Conservation (phyloP, 2,113 vertebrate species). For the Mesembrinibis cayennensis region DNA sequence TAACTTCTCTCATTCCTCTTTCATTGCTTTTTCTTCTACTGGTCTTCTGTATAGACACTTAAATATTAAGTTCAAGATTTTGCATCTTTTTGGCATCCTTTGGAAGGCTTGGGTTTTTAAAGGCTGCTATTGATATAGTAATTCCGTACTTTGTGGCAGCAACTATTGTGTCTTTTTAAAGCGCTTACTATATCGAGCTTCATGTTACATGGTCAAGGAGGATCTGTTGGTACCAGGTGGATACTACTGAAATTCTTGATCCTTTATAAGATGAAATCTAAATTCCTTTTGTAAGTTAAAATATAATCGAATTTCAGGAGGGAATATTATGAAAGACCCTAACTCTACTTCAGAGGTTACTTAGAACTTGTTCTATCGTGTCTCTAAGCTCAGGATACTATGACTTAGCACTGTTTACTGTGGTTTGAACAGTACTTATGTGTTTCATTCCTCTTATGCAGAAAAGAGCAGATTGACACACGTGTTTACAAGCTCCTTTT, state of each 20-base stretch:
- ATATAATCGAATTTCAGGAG: neutral
- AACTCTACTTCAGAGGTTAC: neutral
- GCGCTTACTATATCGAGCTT: neutral
- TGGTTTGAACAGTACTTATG: neutral
- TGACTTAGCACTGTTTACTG: neutral
- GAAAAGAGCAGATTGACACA: neutral
- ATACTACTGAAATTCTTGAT: neutral
- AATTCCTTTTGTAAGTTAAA: neutral
- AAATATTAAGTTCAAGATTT: neutral
- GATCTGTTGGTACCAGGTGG: neutral
- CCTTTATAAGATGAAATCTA: neutral
- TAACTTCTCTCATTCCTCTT: neutral
- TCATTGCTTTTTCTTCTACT: neutral
- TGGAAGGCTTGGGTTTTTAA: neutral
- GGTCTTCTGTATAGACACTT: neutral
- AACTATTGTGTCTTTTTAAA: neutral
- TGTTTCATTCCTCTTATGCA: neutral
- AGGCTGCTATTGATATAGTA: neutral
- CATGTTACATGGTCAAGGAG: rapidly evolving
- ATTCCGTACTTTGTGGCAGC: neutral
- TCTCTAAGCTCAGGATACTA: neutral
- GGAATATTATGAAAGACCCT: neutral
- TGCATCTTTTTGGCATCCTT: neutral
- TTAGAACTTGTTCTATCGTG: neutral
- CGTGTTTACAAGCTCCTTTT: neutral